phyloP scores from a whole-genome alignment of 2,888 invertebrate species.

The Pristionchus fissidentatus region DNA sequence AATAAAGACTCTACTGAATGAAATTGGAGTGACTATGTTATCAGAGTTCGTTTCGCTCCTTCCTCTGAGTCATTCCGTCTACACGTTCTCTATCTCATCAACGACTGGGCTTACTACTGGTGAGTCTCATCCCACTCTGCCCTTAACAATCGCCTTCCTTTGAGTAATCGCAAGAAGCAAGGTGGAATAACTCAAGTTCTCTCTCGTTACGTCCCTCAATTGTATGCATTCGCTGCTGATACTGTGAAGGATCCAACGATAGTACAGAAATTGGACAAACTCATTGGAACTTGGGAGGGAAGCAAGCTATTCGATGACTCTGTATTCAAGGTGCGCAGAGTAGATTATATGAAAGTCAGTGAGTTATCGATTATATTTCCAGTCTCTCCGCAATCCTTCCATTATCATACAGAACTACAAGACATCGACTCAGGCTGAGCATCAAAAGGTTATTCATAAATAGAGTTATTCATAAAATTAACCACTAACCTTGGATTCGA shows the following conservation, averaged over 20 bases:
- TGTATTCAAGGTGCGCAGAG: conserved; percentile 65
- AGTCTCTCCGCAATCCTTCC: conserved; percentile 86
- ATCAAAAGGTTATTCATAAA: conserved; percentile 83
- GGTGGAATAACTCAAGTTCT: conserved; percentile 92
- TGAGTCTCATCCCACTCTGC: conserved; percentile 43
- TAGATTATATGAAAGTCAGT: neutral
- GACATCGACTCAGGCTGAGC: conserved; percentile 79
- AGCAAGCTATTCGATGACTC: conserved; percentile 80
- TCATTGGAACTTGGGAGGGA: conserved; percentile 93
- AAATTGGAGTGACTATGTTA: no score
- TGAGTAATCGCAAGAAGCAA: conserved; percentile 91
- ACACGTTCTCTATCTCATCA: conserved; percentile 97
- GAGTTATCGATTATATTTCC: conserved; percentile 52
- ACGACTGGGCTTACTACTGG: conserved; percentile 94
- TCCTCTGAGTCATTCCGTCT: conserved; percentile 91
- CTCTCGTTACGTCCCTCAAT: conserved; percentile 94
- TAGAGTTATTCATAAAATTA: neutral
- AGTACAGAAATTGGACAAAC: conserved; percentile 86
- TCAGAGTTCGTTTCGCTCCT: conserved; percentile 81
- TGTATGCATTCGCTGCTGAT: conserved; percentile 94
- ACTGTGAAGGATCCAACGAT: conserved; percentile 78
- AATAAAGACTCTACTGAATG: no score
- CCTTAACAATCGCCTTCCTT: neutral
- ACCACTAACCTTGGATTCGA: no score
- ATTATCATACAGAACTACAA: conserved; percentile 58